Evolutionary conservation across 2,797 vertebrate genomes (phyloP), one percentile per base, ranked within the genome.

Genomic region (Telmatherina bonti): DNA sequence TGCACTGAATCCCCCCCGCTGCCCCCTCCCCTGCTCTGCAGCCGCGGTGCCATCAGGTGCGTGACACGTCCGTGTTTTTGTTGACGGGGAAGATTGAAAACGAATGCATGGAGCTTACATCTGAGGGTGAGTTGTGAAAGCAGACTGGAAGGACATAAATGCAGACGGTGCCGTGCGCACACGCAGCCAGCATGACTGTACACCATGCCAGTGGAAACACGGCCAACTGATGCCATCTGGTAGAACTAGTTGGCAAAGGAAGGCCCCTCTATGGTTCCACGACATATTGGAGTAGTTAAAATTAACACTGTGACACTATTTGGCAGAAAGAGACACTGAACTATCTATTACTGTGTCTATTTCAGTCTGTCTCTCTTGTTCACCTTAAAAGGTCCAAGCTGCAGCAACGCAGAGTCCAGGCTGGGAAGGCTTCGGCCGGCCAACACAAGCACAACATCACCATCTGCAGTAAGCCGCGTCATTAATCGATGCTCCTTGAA

Each of bases 231-330:
- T 76, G 83, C 94, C 94, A 95, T 95, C 94, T 95, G 94, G 93
- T 94, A 90, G 82, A 76, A 90, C 91, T 89, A 94, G 87, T 91
- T 94, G 94, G 94, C 94, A 91, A 88, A 22, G 55, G 57, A 55
- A 74, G 75, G 55, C 81, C 74, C 51, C 89, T 89, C 91, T 85
- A 78, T 89, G 90, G 88, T 88, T 93, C 87, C 87, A 83, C 71
- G 59, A 93, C 93, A 95, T 94, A 94, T 93, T 94, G 93, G 88
- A 92, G 93, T 90, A 92, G 93, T 94, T 95, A 94, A 94, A 94
- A 94, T 95, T 94, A 95, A 95, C 93, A 92, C 91, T 80, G 89
- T 92, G 93, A 94, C 93, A 94, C 93, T 79, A 87, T 93, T 93
- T 93, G 93, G 93, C 93, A 89, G 83, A 76, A 90, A 87, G 74